Percentiles rank a stretch among this genome's conserved stretches.
phyloP scores from a whole-genome alignment of 2,888 invertebrate genomes.

The Bruchidius siliquastri region DNA sequence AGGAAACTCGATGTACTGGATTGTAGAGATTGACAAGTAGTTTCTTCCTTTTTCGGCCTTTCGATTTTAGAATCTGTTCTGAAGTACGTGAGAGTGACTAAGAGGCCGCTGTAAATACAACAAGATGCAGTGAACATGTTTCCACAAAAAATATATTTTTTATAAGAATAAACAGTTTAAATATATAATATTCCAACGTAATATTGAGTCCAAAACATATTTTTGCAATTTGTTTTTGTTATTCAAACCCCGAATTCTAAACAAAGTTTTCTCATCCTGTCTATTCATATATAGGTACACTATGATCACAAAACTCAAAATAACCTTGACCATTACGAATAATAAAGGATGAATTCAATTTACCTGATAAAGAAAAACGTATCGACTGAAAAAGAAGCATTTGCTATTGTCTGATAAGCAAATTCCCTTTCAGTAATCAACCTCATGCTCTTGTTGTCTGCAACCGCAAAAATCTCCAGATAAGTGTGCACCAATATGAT shows the following conservation, averaged over 20 bases:
- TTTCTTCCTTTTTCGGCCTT: conserved; percentile 36
- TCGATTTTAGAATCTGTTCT: conserved; percentile 57
- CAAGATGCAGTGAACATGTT: background rate
- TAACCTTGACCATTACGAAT: no score
- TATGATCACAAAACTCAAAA: no score
- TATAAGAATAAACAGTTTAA: no score
- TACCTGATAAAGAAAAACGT: conserved; percentile 84
- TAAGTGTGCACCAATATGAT: conserved; percentile 83
- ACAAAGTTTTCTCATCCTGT: no score
- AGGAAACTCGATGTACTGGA: conserved; percentile 47
- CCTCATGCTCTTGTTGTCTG: conserved; percentile 68
- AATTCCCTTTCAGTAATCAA: conserved; percentile 70
- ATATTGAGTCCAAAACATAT: no score
- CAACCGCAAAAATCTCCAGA: conserved; percentile 73
- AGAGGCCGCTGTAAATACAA: conserved; percentile 57
- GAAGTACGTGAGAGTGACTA: conserved; percentile 69
- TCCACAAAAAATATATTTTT: no score
- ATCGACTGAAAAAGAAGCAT: conserved; percentile 81
- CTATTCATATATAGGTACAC: no score
- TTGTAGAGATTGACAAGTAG: conserved; percentile 45
- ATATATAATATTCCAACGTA: no score
- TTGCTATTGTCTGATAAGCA: conserved; percentile 77
- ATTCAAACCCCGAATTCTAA: no score
- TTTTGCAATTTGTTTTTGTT: no score
- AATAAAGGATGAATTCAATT: no score